Evolutionary conservation across 1,140 invertebrate species (phyloP).

Genomic region (Glomeris maerens): DNA sequence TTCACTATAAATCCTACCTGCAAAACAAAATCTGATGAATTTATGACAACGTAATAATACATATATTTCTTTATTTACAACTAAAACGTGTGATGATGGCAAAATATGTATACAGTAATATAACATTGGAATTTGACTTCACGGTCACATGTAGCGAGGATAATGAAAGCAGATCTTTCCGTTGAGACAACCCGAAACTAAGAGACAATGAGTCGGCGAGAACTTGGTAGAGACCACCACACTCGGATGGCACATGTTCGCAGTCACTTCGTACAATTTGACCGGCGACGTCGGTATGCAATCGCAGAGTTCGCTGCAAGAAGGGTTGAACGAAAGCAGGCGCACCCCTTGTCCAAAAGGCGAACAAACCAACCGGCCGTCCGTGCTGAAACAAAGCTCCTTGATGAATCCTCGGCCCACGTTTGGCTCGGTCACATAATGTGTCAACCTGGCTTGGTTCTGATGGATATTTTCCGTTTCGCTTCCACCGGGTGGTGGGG

Average conservation of each 20-base stretch:
- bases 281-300: constrained; percentile 37
- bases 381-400: constrained; percentile 74
- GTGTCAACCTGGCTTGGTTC: constrained; percentile 64
- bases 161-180: constrained; percentile 82
- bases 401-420: constrained; percentile 64
- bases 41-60: too few species aligned
- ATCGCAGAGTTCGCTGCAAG: constrained; percentile 61
- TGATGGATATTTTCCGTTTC: too few species aligned
- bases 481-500: too few species aligned
- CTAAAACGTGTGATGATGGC: too few species aligned
- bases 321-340: constrained; percentile 58
- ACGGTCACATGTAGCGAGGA: too few species aligned
- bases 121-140: too few species aligned
- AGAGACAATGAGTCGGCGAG: constrained; percentile 63
- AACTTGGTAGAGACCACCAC: constrained; percentile 85
- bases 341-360: constrained; percentile 72
- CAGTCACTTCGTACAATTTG: constrained; percentile 46
- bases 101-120: too few species aligned
- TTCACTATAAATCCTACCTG: too few species aligned
- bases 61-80: too few species aligned
- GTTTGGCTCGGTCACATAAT: constrained; percentile 74
- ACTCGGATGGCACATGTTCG: constrained; percentile 56
- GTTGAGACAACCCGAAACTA: constrained; percentile 74
- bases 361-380: constrained; percentile 75
- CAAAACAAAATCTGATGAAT: too few species aligned